These are phyloP conservation scores for Lasioglossum malachurum DNA, from an alignment of 2,888 invertebrate species.

Conservation along the genomic window DNA sequence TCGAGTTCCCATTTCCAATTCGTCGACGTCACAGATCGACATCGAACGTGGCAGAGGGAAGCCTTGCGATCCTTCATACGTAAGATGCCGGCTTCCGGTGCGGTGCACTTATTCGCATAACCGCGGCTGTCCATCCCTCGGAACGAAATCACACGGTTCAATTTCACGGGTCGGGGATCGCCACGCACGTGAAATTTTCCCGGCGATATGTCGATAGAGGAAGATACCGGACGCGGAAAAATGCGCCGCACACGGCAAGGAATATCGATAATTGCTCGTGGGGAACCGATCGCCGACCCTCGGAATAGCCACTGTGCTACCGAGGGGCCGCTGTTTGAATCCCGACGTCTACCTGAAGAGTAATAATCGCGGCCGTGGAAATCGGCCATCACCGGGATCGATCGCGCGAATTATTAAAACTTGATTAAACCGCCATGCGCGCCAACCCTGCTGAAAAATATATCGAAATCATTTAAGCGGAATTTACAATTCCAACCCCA, in stretches of 20 bases:
- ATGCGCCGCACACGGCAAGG: slow-evolving; percentile 29
- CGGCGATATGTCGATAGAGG: slow-evolving; percentile 45
- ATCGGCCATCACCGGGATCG: slow-evolving; percentile 14
- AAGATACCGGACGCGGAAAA: slow-evolving; percentile 41
- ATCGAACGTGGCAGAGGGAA: not conserved
- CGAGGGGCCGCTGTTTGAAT: not conserved
- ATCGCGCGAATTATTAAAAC: slow-evolving; percentile 17
- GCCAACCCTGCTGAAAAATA: not conserved
- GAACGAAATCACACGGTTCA: slow-evolving; percentile 76
- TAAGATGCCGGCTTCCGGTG: slow-evolving; percentile 52
- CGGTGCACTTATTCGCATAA: slow-evolving; percentile 52
- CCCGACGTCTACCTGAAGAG: slow-evolving; percentile 25
- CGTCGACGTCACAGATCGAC: not conserved
- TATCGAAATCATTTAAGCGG: not conserved
- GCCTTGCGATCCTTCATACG: slow-evolving; percentile 38
- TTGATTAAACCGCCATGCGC: slow-evolving; percentile 21
- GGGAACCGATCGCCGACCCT: slow-evolving; percentile 41
- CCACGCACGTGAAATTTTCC: slow-evolving; percentile 69
- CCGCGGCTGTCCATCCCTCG: slow-evolving; percentile 67
- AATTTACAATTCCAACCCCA: not conserved
- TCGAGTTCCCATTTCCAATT: not conserved
- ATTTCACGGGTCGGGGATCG: slow-evolving; percentile 76
- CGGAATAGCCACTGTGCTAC: slow-evolving; percentile 19
- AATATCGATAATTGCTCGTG: slow-evolving; percentile 51
- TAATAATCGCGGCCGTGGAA: slow-evolving; percentile 37